Evolutionary conservation across 2,888 invertebrate species (phyloP).

Genomic region (Nemoura dubitans): DNA sequence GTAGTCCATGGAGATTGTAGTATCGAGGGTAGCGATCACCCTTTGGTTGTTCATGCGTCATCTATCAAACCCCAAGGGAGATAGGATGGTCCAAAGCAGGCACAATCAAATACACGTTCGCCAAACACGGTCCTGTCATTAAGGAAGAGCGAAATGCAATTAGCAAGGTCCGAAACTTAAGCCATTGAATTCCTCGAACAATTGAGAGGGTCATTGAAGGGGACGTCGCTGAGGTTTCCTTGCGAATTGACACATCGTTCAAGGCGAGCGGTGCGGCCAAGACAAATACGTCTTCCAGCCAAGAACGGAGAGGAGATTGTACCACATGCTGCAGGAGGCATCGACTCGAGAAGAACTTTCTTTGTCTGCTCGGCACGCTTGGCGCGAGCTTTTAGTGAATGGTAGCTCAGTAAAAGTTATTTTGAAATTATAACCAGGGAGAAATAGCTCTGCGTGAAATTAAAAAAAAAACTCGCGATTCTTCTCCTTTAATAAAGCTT

Average conservation of each 20-base stretch:
- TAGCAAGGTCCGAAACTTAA: not conserved
- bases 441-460: not conserved
- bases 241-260: not conserved
- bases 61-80: not conserved
- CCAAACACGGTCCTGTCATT: not conserved
- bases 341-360: too few species aligned
- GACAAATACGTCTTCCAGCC: not conserved
- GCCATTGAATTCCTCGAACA: not conserved
- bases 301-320: not conserved
- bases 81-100: not conserved
- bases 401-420: not conserved
- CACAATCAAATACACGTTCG: not conserved
- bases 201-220: not conserved
- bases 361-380: too few species aligned
- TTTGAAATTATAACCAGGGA: not conserved
- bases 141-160: not conserved
- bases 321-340: not conserved
- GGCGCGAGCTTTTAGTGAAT: not conserved
- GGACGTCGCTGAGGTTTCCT: not conserved
- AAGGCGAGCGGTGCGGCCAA: not conserved
- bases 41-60: not conserved
- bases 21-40: not conserved
- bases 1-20: not conserved
- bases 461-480: not conserved
- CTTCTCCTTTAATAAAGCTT: not conserved